Base-by-base conservation (phyloP, 1,140 invertebrate species). In the Saccostrea cuccullata region DNA sequence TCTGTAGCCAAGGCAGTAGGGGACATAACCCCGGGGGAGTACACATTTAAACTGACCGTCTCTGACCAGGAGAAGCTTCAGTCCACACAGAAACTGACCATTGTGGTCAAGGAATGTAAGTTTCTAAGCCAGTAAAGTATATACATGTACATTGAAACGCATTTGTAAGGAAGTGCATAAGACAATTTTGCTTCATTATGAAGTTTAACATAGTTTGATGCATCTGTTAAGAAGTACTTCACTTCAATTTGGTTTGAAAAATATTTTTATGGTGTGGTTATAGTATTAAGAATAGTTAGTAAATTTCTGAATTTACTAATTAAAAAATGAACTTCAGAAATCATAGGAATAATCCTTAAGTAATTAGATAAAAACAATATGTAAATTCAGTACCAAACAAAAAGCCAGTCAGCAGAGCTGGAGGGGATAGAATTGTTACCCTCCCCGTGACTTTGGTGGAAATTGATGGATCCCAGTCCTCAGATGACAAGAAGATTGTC, bases 81-180 rank as follows among this genome's bases (percentile, higher is more conserved):
- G 20, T 97, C 97, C 94, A 96, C 96, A 58, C 96, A 97, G 30
- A 96, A 96, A 92, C 96, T 99, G 20, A 97, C 96, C 90, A 90
- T 95, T n/a, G 91, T 90, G 60, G 98, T 99, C n/a, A 97, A 97
- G 87, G 98, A 98, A 96, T 98, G 98, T 98, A 96, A 96, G 96
- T 84, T 26, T 55, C 15, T 15, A 36, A 30, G 73, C 73, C 26
- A 30, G 73, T 1, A 82, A 82, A 26, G 26, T n/a, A n/a, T n/a
- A n/a, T n/a, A 77, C 12, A 82, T 20, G 1, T 3, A 82, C 26
- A 82, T 1, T 47, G 30, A 36, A 36, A 36, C 30, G n/a, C n/a
- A 36, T 1, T 36, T 36, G 30, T 36, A 1, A 36, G 1, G 2
- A 36, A 36, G 30, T 36, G 30, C 30, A 36, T 36, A 36, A 2